A percentile compares a stretch with the other conserved stretches of the same genome.
These are phyloP conservation scores for Ctenosaura bakeri DNA, from an alignment of 2,797 vertebrate genomes.

Conservation along the genomic window DNA sequence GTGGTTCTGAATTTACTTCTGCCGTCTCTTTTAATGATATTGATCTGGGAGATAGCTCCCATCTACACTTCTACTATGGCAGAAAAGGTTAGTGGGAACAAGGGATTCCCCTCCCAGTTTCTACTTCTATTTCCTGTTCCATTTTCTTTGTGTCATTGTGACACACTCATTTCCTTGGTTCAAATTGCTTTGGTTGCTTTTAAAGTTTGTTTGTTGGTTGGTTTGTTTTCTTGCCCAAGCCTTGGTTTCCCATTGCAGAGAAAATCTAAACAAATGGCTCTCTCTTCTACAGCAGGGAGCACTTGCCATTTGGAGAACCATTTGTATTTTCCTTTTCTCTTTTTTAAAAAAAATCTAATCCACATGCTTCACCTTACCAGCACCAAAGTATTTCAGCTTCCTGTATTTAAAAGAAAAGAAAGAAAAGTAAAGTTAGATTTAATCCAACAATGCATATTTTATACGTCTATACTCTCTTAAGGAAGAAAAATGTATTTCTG, in stretches of 20 bases:
- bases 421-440: neutral
- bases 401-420: constrained; percentile 1
- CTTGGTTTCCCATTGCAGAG: neutral
- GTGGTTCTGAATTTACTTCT: too few relatives aligned
- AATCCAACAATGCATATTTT: neutral
- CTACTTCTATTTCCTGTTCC: neutral
- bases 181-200: neutral
- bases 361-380: neutral
- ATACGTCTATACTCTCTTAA: neutral
- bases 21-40: too few relatives aligned
- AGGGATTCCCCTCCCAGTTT: neutral
- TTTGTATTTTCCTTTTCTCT: neutral
- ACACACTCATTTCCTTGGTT: neutral
- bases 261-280: neutral
- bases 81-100: neutral
- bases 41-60: neutral
- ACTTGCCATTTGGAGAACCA: neutral
- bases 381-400: neutral
- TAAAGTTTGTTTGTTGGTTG: neutral
- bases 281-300: neutral
- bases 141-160: neutral
- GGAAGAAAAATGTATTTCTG: neutral
- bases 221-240: neutral
- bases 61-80: neutral
- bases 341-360: neutral